Percentiles rank a stretch among this genome's conserved stretches.
phyloP scores from a whole-genome alignment of 2,113 vertebrate species.

The Petrocephalus zakoni region DNA sequence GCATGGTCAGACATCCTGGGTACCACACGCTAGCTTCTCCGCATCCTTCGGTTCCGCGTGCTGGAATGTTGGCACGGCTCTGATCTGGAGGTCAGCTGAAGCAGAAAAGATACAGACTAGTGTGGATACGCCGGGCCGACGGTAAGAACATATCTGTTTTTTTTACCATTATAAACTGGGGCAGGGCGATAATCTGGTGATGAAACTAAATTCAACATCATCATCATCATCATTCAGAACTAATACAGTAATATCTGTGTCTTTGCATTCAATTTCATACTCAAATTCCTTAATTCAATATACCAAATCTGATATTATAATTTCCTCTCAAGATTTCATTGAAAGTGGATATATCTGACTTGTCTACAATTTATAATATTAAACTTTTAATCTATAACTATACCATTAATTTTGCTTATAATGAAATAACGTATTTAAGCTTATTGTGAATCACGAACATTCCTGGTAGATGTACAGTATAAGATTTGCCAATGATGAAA shows the following conservation, averaged over 20 bases:
- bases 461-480: not conserved
- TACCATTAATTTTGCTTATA: not conserved
- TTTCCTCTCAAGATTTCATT: not conserved
- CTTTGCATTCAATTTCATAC: not conserved
- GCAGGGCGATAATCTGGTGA: not conserved
- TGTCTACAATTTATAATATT: not conserved
- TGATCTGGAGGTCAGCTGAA: constrained; percentile 24
- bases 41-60: not conserved
- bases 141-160: constrained; percentile 19
- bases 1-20: not conserved
- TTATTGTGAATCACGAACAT: not conserved
- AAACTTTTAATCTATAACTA: not conserved
- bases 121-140: constrained; percentile 27
- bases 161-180: constrained; percentile 11
- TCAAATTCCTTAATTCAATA: not conserved
- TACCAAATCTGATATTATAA: not conserved
- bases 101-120: constrained; percentile 6
- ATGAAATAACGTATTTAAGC: not conserved
- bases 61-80: constrained; percentile 8
- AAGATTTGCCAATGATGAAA: not conserved
- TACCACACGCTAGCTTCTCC: not conserved
- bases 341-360: not conserved
- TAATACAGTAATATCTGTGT: not conserved
- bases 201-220: not conserved
- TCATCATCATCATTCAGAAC: not conserved